Evolutionary conservation across 2,113 vertebrate genomes (phyloP), one percentile per base, ranked within the genome.

Genomic region (Mionectes macconnelli): DNA sequence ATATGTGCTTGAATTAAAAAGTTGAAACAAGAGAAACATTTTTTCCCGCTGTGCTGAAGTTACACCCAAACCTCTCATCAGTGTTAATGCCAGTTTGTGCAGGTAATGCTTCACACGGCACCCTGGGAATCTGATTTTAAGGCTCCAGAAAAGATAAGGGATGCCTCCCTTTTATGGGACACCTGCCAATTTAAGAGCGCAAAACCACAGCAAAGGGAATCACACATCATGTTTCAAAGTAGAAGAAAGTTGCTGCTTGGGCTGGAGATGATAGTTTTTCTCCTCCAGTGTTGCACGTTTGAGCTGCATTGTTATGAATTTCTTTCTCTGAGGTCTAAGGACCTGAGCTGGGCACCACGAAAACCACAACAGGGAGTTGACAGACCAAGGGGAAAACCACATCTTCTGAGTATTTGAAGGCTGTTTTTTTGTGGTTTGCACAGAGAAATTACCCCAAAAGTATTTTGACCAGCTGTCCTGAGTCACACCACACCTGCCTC

Each of bases 11-110:
- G 60, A 92, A 94, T 84, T 62, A 81, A 94, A 92, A 94, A 63
- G 83, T 42, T 96, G 94, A 87, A 91, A 75, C 33, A 89, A 20
- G 35, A 90, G 81, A 91, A 97, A 87, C 56, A 62, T 83, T 93
- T 96, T 33, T 97, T 82, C 78, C 92, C 84, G 87, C 96, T 87
- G 91, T 96, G 89, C 80, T 70, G 40, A 94, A 92, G 93, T 95
- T 93, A 89, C 77, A 96, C 88, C 88, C 91, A 96, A 84, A 72
- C 67, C 80, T 82, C 83, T 98, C 96, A 87, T 97, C 94, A 95
- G 82, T 89, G 67, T 82, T 95, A 95, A 97, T 96, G 83, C 81
- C 52, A 76, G 87, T 82, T 82, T 94, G 89, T 94, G 95, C 94
- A 96, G 93, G 96, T 95, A 96, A 87, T 80, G 89, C 82, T 80